Conservation (phyloP, 2,888 invertebrate species). For the Drosophila rellima region DNA sequence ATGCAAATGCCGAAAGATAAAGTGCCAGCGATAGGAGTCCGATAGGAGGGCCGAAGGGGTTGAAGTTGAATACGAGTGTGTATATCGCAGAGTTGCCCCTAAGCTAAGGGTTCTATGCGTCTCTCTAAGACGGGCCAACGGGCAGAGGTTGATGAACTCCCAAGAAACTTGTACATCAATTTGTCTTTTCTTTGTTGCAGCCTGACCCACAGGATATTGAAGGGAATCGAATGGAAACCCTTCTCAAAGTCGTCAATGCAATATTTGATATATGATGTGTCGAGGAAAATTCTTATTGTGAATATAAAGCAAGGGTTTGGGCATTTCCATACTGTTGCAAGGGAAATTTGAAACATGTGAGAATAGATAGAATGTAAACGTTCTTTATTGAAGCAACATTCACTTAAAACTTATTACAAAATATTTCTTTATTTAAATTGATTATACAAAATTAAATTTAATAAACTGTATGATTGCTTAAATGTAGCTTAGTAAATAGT, state of each 20-base stretch:
- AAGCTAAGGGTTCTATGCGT: conserved; percentile 37
- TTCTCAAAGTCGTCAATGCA: conserved; percentile 18
- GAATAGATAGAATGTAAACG: neutral
- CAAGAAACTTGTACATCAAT: conserved; percentile 29
- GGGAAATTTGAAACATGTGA: conserved; percentile 16
- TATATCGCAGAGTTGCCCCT: conserved; percentile 20
- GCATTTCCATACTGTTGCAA: conserved; percentile 4
- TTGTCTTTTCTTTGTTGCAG: conserved; percentile 28
- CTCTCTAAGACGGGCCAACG: conserved; percentile 28
- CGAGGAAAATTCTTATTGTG: conserved; percentile 5
- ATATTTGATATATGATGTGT: conserved; percentile 28
- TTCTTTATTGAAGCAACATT: neutral
- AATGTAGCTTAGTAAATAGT: too few species aligned
- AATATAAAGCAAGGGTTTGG: neutral
- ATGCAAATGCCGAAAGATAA: conserved; percentile 74
- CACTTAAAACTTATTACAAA: neutral
- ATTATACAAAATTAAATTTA: too few species aligned
- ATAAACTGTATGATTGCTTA: too few species aligned
- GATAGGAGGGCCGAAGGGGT: conserved; percentile 41
- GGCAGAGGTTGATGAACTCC: conserved; percentile 47
- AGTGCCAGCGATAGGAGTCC: conserved; percentile 51
- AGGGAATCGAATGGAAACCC: conserved; percentile 19
- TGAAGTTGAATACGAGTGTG: conserved; percentile 24
- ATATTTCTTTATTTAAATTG: neutral
- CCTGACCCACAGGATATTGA: conserved; percentile 8